Base-by-base conservation (phyloP, 37 sponge, comb jelly and placozoan species). In the Diacarnus erythraeanus region DNA sequence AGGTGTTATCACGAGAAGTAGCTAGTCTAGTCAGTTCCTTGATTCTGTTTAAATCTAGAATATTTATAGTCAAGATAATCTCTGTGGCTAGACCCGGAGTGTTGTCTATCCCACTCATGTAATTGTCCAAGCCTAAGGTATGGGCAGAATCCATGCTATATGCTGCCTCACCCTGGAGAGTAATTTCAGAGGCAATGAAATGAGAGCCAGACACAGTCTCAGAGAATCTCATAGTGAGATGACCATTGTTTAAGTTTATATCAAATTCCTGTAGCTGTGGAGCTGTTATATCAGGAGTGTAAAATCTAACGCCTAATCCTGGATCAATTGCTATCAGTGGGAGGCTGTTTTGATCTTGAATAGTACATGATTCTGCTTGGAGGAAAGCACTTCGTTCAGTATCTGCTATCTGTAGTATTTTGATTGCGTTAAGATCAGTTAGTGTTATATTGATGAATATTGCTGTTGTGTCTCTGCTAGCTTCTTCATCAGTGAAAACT, bases 261-360 rank as follows among this genome's bases (percentile, higher is more conserved):
- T 94, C 91, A 74, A 87, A 94, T 59, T 82, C 59, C 39, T 81
- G 77, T 59, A 94, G 80, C 18, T 31, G 21, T 1, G 94, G 94
- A 17, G 79, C 23, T 15, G 88, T 87, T 18, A 60, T 76, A 80
- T 94, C 94, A 18, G 56, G 64, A 3, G 59, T 77, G 68, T 84
- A 87, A 41, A 72, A 58, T 60, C 87, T 33, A 9, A 90, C 91
- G 58, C 77, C 71, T 38, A 51, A 54, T 9, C 92, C 91, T 81
- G 79, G 83, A 3, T 65, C 29, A 0, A 89, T 74, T 31, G 90
- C 80, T 1, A 76, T 38, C 39, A 79, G 71, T 9, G 77, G 74
- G 5, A 84, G 81, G 25, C 79, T 75, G 20, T 1, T 47, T 80
- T 86, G 86, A 44, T 94, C 90, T 31, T 22, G 42, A 25, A 94